Evolutionary conservation across 1,140 invertebrate species (phyloP).

Genomic region (Drosophila varians): DNA sequence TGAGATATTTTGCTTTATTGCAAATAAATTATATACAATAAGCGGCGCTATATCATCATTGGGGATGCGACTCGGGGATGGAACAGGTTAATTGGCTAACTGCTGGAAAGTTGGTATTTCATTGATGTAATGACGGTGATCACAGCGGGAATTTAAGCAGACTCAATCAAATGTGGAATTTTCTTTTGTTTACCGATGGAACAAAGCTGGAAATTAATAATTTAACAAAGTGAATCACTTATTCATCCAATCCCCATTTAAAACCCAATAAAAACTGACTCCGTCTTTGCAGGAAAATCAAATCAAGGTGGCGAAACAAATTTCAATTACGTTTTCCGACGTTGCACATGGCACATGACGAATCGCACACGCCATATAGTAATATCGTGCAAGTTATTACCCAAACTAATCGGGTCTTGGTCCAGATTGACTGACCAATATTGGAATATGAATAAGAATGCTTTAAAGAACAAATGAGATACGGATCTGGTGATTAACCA

Average conservation of each 20-base stretch:
- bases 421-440: conserved; percentile 5
- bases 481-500: conserved; percentile 5
- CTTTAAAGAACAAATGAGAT: conserved; percentile 35
- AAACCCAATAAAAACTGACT: neutral
- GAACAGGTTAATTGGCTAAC: conserved; percentile 33
- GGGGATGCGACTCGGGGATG: conserved; percentile 34
- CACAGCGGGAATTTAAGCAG: neutral
- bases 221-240: neutral
- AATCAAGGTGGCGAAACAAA: conserved; percentile 27
- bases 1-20: conserved; percentile 33
- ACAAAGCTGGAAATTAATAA: neutral
- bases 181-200: too few species aligned
- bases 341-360: conserved; percentile 18
- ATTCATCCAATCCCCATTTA: conserved; percentile 1
- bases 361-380: conserved; percentile 21
- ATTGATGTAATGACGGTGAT: conserved; percentile 19
- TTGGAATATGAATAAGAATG: neutral
- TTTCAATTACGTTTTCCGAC: conserved; percentile 40
- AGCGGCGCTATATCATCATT: too few species aligned
- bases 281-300: conserved; percentile 21
- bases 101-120: conserved; percentile 34
- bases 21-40: conserved; percentile 39
- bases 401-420: conserved; percentile 1
- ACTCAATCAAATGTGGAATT: conserved; percentile 33
- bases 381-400: conserved; percentile 8